These are phyloP conservation scores for Pelobates cultripes DNA, from an alignment of 2,797 vertebrate species.

Conservation along the genomic window DNA sequence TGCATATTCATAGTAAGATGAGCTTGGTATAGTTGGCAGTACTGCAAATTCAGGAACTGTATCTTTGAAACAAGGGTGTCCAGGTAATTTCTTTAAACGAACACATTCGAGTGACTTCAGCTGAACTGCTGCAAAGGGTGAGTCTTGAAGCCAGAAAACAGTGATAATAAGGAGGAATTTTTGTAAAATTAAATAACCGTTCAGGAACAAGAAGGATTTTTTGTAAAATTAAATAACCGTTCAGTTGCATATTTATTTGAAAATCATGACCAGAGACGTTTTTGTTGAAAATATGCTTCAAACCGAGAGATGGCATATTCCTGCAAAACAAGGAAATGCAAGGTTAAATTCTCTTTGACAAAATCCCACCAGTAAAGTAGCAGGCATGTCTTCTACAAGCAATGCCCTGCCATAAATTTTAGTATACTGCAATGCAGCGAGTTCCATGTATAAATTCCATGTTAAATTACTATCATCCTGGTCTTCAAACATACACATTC, in stretches of 20 bases:
- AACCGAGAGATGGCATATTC: constrained; percentile 90
- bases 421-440: too few relatives aligned
- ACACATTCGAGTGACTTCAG: too few relatives aligned
- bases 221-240: background rate
- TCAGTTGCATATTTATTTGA: background rate
- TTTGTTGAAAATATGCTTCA: constrained; percentile 90
- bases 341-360: background rate
- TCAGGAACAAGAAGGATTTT: background rate
- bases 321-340: constrained; percentile 62
- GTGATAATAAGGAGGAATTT: background rate
- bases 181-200: background rate
- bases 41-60: too few relatives aligned
- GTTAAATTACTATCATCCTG: too few relatives aligned
- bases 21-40: too few relatives aligned
- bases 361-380: too few relatives aligned
- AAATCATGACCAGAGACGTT: constrained; percentile 63
- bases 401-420: too few relatives aligned
- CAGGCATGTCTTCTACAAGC: too few relatives aligned
- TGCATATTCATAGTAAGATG: background rate
- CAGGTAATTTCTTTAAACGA: too few relatives aligned
- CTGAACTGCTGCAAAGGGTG: background rate
- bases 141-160: background rate
- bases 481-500: too few relatives aligned
- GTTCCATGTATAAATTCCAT: too few relatives aligned
- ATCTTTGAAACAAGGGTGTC: too few relatives aligned